Evolutionary conservation across 2,797 vertebrate species (phyloP).

Genomic region (Hoplostethus atlanticus): DNA sequence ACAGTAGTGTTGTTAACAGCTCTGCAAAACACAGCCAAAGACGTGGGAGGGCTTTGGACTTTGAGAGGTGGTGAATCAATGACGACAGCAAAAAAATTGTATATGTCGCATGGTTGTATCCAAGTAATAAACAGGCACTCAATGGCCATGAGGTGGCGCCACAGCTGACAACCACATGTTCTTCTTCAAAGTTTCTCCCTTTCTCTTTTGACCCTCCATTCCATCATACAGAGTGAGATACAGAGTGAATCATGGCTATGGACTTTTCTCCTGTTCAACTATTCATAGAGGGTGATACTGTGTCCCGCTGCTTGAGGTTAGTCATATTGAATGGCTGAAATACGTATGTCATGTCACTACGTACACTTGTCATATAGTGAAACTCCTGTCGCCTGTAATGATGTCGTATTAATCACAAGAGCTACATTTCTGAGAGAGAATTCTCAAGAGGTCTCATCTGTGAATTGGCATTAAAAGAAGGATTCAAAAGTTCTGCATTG

Average conservation of each 20-base stretch:
- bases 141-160: background rate
- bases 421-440: constrained; percentile 2
- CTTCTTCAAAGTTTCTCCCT: constrained; percentile 3
- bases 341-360: constrained; percentile 18
- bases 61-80: constrained; percentile 21
- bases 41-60: constrained; percentile 3
- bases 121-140: constrained; percentile 5
- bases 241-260: constrained; percentile 26
- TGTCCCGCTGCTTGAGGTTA: constrained; percentile 50
- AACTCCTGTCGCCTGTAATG: constrained; percentile 5
- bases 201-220: constrained; percentile 20
- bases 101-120: background rate
- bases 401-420: constrained; percentile 17
- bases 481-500: constrained; percentile 8
- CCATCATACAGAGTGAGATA: constrained; percentile 25
- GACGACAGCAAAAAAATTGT: constrained; percentile 17
- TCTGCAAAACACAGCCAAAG: constrained; percentile 44
- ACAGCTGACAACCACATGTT: background rate
- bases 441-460: constrained; percentile 5
- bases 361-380: constrained; percentile 14
- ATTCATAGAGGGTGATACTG: constrained; percentile 19
- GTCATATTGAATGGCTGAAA: constrained; percentile 25
- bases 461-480: constrained; percentile 23
- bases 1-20: constrained; percentile 51
- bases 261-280: constrained; percentile 20